Evolutionary conservation across 2,888 invertebrate species (phyloP), one percentile per base, ranked within the genome.

Genomic region (Diarsia mendica): DNA sequence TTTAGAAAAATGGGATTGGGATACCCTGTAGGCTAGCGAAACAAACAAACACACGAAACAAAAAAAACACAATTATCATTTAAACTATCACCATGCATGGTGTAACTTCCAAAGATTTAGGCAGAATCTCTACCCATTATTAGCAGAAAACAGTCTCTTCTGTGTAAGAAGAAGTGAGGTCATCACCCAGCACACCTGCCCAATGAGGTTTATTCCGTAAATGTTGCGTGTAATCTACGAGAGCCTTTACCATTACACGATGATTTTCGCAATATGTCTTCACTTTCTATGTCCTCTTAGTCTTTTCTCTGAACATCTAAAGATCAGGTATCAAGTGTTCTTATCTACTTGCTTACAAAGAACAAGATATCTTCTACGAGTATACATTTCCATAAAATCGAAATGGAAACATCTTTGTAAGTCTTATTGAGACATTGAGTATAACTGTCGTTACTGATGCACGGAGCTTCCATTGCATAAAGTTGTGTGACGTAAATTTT

Each of bases 401-500:
- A 77, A 65, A 65, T 64, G 48, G 46, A 64, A 64, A 69, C 63
- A 63, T 66, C 67, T 49, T 60, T 67, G 65, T 67, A 69, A 67
- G 48, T 77, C 58, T 69, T 70, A 81, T 77, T 81, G 77, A 81
- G 61, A 77, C 85, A 82, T 71, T 77, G 64, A 77, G 55, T 74
- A 66, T 70, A 58, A 79, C 51, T 20, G 49, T 46, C 55, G 73
- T 70, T 71, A 71, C 51, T 28, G 58, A 53, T 61, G 61, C 66
- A 76, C 68, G 71, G 20, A 71, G 51, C 60, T 66, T 72, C 72
- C 53, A 83, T 79, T 75, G 71, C 75, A 79, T 68, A 75, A 75
- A 84, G 39, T 81, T 67, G 60, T 77, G 48, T 67, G 68, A 78
- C 78, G 74, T 78, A 75, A 75, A 84, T 74, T 84, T 76, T 81